Conservation (phyloP, 2,113 vertebrate genomes). For the Excalfactoria chinensis region DNA sequence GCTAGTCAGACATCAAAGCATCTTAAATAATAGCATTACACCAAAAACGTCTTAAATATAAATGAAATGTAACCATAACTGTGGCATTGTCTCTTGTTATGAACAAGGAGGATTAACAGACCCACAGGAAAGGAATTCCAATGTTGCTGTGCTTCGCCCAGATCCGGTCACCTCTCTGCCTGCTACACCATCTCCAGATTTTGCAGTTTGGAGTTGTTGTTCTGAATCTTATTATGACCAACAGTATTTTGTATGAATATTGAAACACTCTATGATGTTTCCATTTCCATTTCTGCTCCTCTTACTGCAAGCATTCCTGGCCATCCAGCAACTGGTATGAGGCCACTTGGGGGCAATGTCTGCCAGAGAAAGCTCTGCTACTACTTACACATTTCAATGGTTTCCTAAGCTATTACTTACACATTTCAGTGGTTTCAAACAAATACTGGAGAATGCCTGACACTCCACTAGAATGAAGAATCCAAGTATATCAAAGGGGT, state of each 20-base stretch:
- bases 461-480: slow-evolving; percentile 6
- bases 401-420: not conserved
- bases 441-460: not conserved
- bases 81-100: not conserved
- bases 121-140: not conserved
- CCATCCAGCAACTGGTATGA: accelerated
- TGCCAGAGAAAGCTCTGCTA: not conserved
- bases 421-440: not conserved
- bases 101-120: not conserved
- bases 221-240: accelerated
- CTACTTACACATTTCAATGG: not conserved
- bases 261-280: not conserved
- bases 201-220: not conserved
- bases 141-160: not conserved
- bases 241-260: not conserved
- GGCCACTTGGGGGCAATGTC: slow-evolving; percentile 72
- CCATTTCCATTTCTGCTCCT: not conserved
- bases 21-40: not conserved
- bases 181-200: not conserved
- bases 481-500: not conserved
- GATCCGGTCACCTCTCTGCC: not conserved
- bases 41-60: not conserved
- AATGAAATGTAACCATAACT: not conserved
- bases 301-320: not conserved
- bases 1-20: not conserved